phyloP scores from a whole-genome alignment of 2,888 invertebrate species.

The Bombylius discolor region DNA sequence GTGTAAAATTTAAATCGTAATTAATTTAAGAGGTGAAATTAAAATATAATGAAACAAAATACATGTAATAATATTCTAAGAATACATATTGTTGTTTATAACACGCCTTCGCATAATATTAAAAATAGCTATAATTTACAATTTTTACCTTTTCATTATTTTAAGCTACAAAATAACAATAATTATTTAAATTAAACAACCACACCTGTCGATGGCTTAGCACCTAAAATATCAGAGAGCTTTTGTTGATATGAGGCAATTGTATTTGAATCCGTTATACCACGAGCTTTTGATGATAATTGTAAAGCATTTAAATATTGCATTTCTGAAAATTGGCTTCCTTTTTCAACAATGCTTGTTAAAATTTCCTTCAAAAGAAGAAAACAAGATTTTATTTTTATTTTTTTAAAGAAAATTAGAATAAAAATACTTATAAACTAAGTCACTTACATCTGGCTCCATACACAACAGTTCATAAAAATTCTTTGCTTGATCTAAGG shows the following conservation, averaged over 20 bases:
- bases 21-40: too few relatives aligned
- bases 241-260: constrained; percentile 60
- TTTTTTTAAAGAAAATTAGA: not conserved
- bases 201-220: constrained; percentile 55
- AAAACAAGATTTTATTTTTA: not conserved
- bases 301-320: constrained; percentile 81
- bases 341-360: constrained; percentile 69
- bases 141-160: too few relatives aligned
- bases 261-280: constrained; percentile 40
- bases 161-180: not conserved
- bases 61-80: too few relatives aligned
- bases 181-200: constrained; percentile 44
- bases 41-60: too few relatives aligned
- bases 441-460: constrained; percentile 56
- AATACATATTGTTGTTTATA: too few relatives aligned
- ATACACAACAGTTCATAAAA: constrained; percentile 79
- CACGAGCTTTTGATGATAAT: constrained; percentile 53
- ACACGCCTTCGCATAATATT: too few relatives aligned
- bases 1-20: too few relatives aligned
- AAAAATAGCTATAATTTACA: too few relatives aligned
- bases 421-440: not conserved
- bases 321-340: constrained; percentile 73
- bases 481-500: constrained; percentile 76
- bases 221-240: constrained; percentile 69
- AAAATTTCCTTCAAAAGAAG: constrained; percentile 58